Evolutionary conservation across 2,888 invertebrate species (phyloP).

Genomic region (Hylaea fasciaria): DNA sequence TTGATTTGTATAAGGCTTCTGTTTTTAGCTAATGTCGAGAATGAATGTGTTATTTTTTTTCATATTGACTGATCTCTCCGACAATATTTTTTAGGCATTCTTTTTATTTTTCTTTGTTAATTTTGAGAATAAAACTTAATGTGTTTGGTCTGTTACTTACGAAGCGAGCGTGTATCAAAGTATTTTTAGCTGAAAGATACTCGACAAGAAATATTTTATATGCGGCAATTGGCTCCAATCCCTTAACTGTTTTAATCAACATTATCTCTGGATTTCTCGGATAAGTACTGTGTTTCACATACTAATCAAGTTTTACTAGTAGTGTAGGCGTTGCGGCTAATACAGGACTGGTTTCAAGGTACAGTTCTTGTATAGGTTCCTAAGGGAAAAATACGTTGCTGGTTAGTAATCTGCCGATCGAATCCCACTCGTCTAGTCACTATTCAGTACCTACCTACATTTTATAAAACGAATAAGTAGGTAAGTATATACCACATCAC

Average conservation of each 20-base stretch:
- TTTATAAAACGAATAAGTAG: too few species aligned
- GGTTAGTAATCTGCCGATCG: neutral
- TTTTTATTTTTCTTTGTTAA: too few species aligned
- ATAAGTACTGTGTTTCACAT: slow-evolving; percentile 10
- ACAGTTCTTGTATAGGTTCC: neutral
- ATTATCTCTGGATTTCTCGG: slow-evolving; percentile 1
- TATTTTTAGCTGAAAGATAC: neutral
- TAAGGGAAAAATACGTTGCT: neutral
- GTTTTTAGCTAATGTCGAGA: too few species aligned
- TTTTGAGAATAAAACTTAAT: too few species aligned
- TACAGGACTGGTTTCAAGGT: slow-evolving; percentile 13
- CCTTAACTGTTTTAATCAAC: slow-evolving; percentile 6
- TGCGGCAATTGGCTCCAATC: neutral
- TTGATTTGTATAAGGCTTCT: too few species aligned
- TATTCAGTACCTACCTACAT: too few species aligned
- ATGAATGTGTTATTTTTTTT: too few species aligned
- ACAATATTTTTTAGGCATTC: too few species aligned
- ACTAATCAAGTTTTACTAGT: slow-evolving; percentile 14
- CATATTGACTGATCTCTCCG: too few species aligned
- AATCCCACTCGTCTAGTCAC: too few species aligned
- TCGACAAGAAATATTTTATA: neutral
- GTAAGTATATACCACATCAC: too few species aligned
- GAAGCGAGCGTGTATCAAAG: neutral
- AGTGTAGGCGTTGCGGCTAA: slow-evolving; percentile 25
- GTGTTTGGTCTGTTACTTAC: too few species aligned